A percentile compares a stretch with the other conserved stretches of the same genome.
phyloP scores from a whole-genome alignment of 2,797 vertebrate genomes.

The Cichlasoma orientale region DNA sequence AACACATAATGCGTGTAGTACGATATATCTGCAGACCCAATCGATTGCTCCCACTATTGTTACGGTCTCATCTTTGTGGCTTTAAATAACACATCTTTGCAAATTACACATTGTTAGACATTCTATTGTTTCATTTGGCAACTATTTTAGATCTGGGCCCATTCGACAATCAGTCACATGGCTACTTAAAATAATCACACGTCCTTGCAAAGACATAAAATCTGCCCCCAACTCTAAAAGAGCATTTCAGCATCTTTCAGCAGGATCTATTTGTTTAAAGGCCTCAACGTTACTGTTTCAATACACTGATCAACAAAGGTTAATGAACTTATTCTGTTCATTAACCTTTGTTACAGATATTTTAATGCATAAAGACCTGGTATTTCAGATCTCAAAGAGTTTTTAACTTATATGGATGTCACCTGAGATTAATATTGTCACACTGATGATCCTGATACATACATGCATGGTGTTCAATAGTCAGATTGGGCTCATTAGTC shows the following conservation, averaged over 20 bases:
- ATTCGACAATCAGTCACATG: neutral
- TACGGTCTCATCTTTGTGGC: neutral
- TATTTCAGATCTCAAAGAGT: neutral
- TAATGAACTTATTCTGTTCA: neutral
- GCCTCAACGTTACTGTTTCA: neutral
- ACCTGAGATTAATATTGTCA: neutral
- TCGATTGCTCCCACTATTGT: neutral
- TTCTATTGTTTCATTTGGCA: neutral
- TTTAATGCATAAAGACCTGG: neutral
- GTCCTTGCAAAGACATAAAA: neutral
- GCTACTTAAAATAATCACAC: neutral
- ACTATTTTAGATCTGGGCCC: neutral
- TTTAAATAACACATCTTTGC: neutral
- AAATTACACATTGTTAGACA: neutral
- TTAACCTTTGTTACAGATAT: neutral
- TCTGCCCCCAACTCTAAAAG: neutral
- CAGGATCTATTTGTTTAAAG: neutral
- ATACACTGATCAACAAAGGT: neutral
- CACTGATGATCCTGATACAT: neutral
- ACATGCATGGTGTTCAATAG: neutral
- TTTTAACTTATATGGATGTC: neutral
- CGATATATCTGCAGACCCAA: neutral
- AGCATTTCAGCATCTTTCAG: neutral
- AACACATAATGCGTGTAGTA: neutral
- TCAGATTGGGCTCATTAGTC: neutral